Base-by-base conservation (phyloP, 2,888 invertebrate species). In the Schrankia costaestrigalis region DNA sequence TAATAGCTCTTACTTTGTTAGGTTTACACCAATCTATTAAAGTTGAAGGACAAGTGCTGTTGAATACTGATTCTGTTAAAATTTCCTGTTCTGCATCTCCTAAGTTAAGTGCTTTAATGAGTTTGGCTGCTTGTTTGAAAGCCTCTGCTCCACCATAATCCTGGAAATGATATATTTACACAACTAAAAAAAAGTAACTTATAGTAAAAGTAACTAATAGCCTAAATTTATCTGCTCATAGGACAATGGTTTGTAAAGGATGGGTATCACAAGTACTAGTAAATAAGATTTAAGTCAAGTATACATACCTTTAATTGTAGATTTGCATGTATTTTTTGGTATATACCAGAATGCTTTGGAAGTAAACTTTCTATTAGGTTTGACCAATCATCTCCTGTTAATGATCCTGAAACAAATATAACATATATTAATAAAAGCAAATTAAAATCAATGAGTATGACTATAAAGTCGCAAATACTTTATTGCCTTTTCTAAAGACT, bases 301-400 rank as follows among this genome's bases (percentile, higher is more conserved):
- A 3, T 6, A 18, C 3, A 3, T 32, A 86, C 89, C 80, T 85
- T 82, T 22, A 83, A 54, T 37, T 84, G 79, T 17, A 89, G 66
- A 67, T 88, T 87, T 2, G 83, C 85, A 29, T 81, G 73, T 9
- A 89, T 60, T 64, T 86, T 84, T 24, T 84, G 72, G 49, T 86
- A 89, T 32, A 88, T 68, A 29, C 81, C 83, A 10, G 85, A 71
- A 53, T 89, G 88, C 63, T 90, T 86, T n/a, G 90, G 90, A 13
- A 90, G 60, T 34, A 90, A 55, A 42, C 70, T 78, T 55, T 90
- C 90, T 40, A 90, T 89, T 26, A 90, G 56, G 54, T 87, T 85
- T 3, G 87, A 89, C 90, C 90, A 91, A 58, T 91, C 90, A 24
- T 89, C 86, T 37, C 90, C 91, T n/a, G 78, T 80, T 29, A 89